A percentile compares a stretch with the other conserved stretches of the same genome.
phyloP scores from a whole-genome alignment of 1,140 invertebrate species.

The Drosophila carrolli region DNA sequence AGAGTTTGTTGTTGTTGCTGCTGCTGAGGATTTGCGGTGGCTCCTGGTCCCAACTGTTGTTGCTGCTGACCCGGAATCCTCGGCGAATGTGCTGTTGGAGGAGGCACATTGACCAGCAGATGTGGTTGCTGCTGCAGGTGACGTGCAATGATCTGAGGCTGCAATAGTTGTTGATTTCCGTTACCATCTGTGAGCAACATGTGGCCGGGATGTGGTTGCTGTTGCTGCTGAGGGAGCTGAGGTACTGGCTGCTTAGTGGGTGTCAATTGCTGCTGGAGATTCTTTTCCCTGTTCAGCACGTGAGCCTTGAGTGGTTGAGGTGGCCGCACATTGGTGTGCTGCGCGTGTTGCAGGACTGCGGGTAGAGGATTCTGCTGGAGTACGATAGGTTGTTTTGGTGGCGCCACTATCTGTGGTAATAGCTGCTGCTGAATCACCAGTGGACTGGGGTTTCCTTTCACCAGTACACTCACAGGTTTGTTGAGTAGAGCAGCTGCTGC shows the following conservation, averaged over 20 bases:
- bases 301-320: slow-evolving; percentile 77
- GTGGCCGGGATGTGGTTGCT: slow-evolving; percentile 52
- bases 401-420: slow-evolving; percentile 24
- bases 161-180: slow-evolving; percentile 57
- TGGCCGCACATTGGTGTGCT: slow-evolving; percentile 65
- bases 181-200: slow-evolving; percentile 66
- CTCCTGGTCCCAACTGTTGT: slow-evolving; percentile 39
- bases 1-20: slow-evolving; percentile 62
- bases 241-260: slow-evolving; percentile 44
- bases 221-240: slow-evolving; percentile 5
- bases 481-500: slow-evolving; percentile 56
- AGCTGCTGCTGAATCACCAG: slow-evolving; percentile 52
- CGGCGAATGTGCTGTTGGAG: slow-evolving; percentile 63
- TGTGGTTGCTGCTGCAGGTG: slow-evolving; percentile 69
- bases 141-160: slow-evolving; percentile 70
- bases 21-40: slow-evolving; percentile 37
- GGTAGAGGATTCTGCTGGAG: slow-evolving; percentile 65
- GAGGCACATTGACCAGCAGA: slow-evolving; percentile 74
- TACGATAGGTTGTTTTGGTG: slow-evolving; percentile 64
- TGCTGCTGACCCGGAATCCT: slow-evolving; percentile 35
- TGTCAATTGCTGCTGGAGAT: slow-evolving; percentile 63
- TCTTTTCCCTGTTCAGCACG: slow-evolving; percentile 78
- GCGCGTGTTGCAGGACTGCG: slow-evolving; percentile 68
- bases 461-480: slow-evolving; percentile 75
- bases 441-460: slow-evolving; percentile 61